phyloP scores from a whole-genome alignment of 2,113 vertebrate species.

The Ictalurus furcatus region DNA sequence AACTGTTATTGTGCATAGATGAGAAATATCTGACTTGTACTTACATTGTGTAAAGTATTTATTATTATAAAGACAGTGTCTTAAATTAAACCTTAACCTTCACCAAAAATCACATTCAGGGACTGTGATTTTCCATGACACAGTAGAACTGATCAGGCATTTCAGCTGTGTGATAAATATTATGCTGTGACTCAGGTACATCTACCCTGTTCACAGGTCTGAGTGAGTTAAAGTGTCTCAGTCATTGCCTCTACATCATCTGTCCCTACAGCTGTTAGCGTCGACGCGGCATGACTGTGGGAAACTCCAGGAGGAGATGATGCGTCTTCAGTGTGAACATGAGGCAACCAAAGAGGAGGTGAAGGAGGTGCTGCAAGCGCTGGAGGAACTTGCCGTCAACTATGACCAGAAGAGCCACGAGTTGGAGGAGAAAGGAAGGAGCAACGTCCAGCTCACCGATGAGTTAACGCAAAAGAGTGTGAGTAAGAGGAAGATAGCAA shows the following conservation, averaged over 20 bases:
- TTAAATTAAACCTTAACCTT: not conserved
- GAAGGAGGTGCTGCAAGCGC: constrained; percentile 87
- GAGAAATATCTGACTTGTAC: not conserved
- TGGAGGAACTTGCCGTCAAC: constrained; percentile 87
- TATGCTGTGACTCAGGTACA: not conserved
- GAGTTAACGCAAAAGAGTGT: constrained; percentile 84
- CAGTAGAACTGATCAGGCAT: not conserved
- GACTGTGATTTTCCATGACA: not conserved
- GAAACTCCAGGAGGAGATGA: constrained; percentile 85
- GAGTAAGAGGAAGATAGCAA: constrained; percentile 6
- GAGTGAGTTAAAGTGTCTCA: not conserved
- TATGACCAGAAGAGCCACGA: constrained; percentile 90
- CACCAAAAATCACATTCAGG: not conserved
- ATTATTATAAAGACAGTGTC: not conserved
- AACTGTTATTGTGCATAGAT: not conserved
- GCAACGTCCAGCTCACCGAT: constrained; percentile 81
- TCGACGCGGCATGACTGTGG: constrained; percentile 85
- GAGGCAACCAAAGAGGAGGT: constrained; percentile 87
- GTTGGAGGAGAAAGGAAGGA: constrained; percentile 81
- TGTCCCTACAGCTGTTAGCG: constrained; percentile 75
- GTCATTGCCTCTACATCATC: not conserved
- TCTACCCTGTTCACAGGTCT: not conserved
- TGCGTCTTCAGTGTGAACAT: constrained; percentile 83
- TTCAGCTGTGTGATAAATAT: not conserved
- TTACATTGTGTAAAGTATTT: not conserved